A percentile compares a stretch with the other conserved stretches of the same genome.
phyloP scores from a whole-genome alignment of 2,888 invertebrate species.

The Noctua pronuba region DNA sequence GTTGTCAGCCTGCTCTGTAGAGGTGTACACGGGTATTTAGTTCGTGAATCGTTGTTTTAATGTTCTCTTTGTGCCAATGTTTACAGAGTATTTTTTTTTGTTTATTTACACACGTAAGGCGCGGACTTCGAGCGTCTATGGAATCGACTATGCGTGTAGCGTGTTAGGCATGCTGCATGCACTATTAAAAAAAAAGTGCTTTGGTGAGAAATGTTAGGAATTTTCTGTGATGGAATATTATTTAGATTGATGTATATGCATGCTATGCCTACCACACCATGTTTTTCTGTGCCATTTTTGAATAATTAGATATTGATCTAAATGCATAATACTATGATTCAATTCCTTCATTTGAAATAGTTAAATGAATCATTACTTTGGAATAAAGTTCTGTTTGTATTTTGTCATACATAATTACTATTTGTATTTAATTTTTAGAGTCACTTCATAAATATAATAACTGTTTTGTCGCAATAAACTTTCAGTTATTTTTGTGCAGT shows the following conservation, averaged over 20 bases:
- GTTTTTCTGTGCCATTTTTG: constrained; percentile 18
- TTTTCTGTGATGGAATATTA: constrained; percentile 37
- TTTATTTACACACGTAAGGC: constrained; percentile 86
- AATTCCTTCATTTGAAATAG: constrained; percentile 21
- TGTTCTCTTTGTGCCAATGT: constrained; percentile 84
- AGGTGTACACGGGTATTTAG: constrained; percentile 71
- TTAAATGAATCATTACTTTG: constrained; percentile 35
- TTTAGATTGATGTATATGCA: constrained; percentile 20
- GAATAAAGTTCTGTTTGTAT: background rate
- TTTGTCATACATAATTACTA: background rate
- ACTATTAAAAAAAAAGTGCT: constrained; percentile 48
- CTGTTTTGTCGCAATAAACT: background rate
- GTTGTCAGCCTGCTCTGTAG: constrained; percentile 63
- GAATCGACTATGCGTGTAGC: constrained; percentile 57
- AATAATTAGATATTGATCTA: constrained; percentile 39
- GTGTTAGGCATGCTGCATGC: constrained; percentile 32
- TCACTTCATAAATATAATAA: background rate
- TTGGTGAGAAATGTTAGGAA: constrained; percentile 18
- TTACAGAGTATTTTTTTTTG: constrained; percentile 83
- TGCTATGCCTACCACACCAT: constrained; percentile 16
- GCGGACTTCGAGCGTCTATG: constrained; percentile 74
- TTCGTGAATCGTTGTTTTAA: constrained; percentile 82
- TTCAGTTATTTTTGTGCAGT: constrained; percentile 18
- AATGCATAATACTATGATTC: constrained; percentile 46
- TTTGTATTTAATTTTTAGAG: background rate